phyloP scores from a whole-genome alignment of 2,888 invertebrate species.

The Rhorus exstirpatorius region DNA sequence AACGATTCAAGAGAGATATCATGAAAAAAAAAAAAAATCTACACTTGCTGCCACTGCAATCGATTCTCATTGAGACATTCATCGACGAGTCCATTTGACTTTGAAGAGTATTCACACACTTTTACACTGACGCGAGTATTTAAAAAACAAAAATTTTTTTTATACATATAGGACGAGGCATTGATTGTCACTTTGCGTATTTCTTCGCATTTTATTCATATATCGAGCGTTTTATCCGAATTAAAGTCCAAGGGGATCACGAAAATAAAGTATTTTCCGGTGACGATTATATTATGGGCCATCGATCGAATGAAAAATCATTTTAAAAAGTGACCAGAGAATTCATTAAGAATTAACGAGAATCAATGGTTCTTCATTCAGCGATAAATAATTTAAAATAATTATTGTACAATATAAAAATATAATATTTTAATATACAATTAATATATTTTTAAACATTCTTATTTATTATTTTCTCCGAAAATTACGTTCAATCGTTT shows the following conservation, averaged over 20 bases:
- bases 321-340: background rate
- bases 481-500: too few relatives aligned
- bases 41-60: slow-evolving; percentile 19
- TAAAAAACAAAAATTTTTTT: too few relatives aligned
- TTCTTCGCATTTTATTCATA: slow-evolving; percentile 30
- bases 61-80: slow-evolving; percentile 24
- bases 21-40: background rate
- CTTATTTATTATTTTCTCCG: too few relatives aligned
- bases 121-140: background rate
- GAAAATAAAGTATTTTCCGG: slow-evolving; percentile 11
- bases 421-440: too few relatives aligned
- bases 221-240: background rate
- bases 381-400: background rate
- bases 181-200: slow-evolving; percentile 25
- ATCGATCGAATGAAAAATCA: background rate
- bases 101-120: slow-evolving; percentile 18
- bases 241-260: background rate
- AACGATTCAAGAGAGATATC: slow-evolving; percentile 38
- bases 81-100: slow-evolving; percentile 24
- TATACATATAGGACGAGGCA: background rate
- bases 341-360: background rate
- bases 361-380: background rate
- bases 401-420: too few relatives aligned
- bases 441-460: too few relatives aligned
- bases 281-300: background rate